Evolutionary conservation across 2,888 invertebrate genomes (phyloP), one percentile per base, ranked within the genome.

Genomic region (Bugula neritina): DNA sequence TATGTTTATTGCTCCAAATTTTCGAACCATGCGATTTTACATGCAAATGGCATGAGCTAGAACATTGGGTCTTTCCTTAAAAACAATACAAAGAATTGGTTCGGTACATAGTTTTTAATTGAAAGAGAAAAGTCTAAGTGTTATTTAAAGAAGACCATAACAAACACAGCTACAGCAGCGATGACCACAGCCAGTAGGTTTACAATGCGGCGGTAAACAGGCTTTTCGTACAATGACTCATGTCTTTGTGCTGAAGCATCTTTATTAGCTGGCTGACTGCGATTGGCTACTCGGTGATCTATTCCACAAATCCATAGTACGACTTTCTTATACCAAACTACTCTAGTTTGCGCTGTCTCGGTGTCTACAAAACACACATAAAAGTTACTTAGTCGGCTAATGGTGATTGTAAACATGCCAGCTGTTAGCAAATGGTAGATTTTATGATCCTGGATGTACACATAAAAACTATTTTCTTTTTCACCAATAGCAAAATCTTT

Each of bases 241-340:
- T 63, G 63, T 10, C 3, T 21, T 5, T 25, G 10, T 34, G 17
- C 27, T 10, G 31, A 17, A 13, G 17, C 31, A 3, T 25, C 5
- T n/a, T 25, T 10, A 31, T 29, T 2, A 10, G 13, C 27, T n/a
- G 13, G 27, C 10, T 3, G 13, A 2, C 27, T 1, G 27, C 63
- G 27, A 31, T 63, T 63, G 31, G 31, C 31, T 10, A 63, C 63
- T 63, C 34, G 21, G 31, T 63, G 63, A n/a, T 84, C 84, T 34
- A 84, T 83, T 13, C 84, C 84, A 75, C 84, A 84, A 13, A 83
- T 79, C 84, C 84, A 84, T 71, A 79, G 77, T 27, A 75, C 74
- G 0, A 77, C 78, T 70, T 77, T 78, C 75, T 78, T 79, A 75
- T 80, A 82, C 75, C 80, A 82, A 1, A 80, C 80, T 29, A 55